Percentiles rank a stretch among this genome's conserved stretches.
Evolutionary conservation across 1,140 invertebrate species (phyloP).

Genomic region (Olivierus martensii): DNA sequence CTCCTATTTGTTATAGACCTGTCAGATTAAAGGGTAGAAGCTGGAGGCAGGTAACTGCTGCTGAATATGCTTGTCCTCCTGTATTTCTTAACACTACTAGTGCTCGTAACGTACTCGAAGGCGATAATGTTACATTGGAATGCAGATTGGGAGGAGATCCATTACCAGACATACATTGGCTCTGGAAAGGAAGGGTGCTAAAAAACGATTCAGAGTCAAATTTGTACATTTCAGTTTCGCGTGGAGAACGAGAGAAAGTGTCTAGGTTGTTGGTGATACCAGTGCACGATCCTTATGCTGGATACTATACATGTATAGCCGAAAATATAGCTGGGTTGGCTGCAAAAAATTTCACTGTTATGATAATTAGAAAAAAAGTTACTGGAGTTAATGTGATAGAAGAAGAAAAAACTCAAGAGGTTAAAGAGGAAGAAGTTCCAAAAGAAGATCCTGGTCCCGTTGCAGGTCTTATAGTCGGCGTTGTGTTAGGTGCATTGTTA

Average conservation of each 20-base stretch:
- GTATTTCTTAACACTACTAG: constrained; percentile 54
- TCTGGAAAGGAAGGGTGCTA: constrained; percentile 66
- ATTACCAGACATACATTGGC: constrained; percentile 67
- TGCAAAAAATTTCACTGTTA: constrained; percentile 51
- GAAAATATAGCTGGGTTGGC: constrained; percentile 60
- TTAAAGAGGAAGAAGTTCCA: constrained; percentile 9
- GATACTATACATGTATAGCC: constrained; percentile 67
- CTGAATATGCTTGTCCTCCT: constrained; percentile 77
- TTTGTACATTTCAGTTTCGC: constrained; percentile 57
- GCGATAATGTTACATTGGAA: constrained; percentile 66
- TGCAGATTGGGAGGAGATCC: constrained; percentile 67
- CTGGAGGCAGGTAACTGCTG: constrained; percentile 46
- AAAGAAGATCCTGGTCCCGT: constrained; percentile 52
- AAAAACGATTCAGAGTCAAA: constrained; percentile 63
- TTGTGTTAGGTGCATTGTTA: constrained; percentile 44
- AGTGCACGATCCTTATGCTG: constrained; percentile 67
- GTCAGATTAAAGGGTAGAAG: constrained; percentile 25
- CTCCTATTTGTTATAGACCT: constrained; percentile 55
- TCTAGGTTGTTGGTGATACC: constrained; percentile 68
- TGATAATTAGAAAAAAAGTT: constrained; percentile 56
- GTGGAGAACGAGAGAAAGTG: constrained; percentile 49
- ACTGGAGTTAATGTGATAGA: constrained; percentile 43
- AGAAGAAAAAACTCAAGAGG: constrained; percentile 17
- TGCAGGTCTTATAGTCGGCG: constrained; percentile 61
- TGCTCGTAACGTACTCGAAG: constrained; percentile 57